These are phyloP conservation scores for Plodia interpunctella DNA, from an alignment of 1,140 invertebrate species.

Conservation along the genomic window DNA sequence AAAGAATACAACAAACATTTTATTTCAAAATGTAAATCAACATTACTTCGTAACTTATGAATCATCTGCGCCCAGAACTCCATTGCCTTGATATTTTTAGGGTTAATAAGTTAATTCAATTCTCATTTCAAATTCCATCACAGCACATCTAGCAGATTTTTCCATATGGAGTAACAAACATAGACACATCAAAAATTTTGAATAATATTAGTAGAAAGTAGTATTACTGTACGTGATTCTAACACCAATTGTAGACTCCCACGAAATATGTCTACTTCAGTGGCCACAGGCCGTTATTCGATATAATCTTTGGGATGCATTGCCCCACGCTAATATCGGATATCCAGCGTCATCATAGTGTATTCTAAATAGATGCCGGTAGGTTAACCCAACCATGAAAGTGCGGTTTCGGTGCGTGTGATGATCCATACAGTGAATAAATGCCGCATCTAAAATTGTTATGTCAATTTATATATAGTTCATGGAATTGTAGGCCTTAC, in stretches of 20 bases:
- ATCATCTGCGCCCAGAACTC: too few relatives aligned
- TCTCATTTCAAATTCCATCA: too few relatives aligned
- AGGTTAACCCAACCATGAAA: conserved; percentile 42
- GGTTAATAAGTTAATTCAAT: too few relatives aligned
- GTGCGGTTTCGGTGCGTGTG: conserved; percentile 22
- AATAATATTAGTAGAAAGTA: too few relatives aligned
- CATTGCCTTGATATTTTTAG: too few relatives aligned
- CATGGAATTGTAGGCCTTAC: background rate
- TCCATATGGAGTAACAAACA: too few relatives aligned
- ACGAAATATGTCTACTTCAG: conserved; percentile 43
- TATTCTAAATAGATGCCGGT: conserved; percentile 45
- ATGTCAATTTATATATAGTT: conserved; percentile 13
- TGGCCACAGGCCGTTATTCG: conserved; percentile 49
- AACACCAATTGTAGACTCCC: conserved; percentile 16
- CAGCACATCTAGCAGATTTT: too few relatives aligned
- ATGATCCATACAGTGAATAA: conserved; percentile 1
- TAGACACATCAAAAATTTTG: too few relatives aligned
- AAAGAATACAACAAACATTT: too few relatives aligned
- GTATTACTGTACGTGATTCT: background rate
- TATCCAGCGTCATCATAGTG: conserved; percentile 20
- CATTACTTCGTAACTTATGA: too few relatives aligned
- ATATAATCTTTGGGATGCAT: conserved; percentile 40
- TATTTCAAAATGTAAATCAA: too few relatives aligned
- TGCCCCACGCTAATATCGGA: conserved; percentile 33
- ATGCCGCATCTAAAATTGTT: background rate